Percentiles rank a stretch among this genome's conserved stretches.
Conservation (phyloP, 2,113 vertebrate species). For the Edolisoma coerulescens region DNA sequence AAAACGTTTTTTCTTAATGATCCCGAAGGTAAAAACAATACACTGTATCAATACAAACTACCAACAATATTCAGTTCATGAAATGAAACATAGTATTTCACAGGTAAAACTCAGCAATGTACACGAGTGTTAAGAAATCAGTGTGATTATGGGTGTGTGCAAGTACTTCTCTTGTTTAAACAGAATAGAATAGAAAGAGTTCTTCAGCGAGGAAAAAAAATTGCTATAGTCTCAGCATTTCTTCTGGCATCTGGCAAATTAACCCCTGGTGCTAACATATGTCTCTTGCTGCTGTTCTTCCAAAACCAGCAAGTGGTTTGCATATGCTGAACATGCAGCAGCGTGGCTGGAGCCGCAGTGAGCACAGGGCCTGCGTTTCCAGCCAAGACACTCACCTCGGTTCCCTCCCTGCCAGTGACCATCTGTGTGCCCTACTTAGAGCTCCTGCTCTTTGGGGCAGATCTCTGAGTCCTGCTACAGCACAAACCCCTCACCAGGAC, state of each 20-base stretch:
- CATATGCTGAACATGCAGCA: constrained; percentile 1
- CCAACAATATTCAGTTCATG: background rate
- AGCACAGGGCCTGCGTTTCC: background rate
- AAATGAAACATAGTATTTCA: background rate
- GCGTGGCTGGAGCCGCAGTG: background rate
- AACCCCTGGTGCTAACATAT: constrained; percentile 32
- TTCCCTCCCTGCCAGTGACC: background rate
- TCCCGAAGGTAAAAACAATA: background rate
- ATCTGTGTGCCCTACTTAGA: constrained; percentile 5
- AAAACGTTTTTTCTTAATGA: background rate
- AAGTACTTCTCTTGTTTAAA: background rate
- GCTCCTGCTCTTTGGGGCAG: background rate
- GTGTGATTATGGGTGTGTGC: background rate
- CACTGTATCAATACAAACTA: background rate
- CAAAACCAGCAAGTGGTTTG: constrained; percentile 6
- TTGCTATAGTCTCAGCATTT: background rate
- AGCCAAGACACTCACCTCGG: background rate
- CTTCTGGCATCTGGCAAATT: background rate
- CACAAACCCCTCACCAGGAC: background rate
- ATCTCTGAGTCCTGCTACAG: background rate
- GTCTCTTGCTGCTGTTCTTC: background rate
- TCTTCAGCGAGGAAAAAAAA: background rate
- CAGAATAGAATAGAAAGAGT: background rate
- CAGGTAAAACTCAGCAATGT: background rate
- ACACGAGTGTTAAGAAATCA: background rate